These are phyloP conservation scores for Euphydryas editha DNA, from an alignment of 2,888 invertebrate genomes.

Conservation along the genomic window DNA sequence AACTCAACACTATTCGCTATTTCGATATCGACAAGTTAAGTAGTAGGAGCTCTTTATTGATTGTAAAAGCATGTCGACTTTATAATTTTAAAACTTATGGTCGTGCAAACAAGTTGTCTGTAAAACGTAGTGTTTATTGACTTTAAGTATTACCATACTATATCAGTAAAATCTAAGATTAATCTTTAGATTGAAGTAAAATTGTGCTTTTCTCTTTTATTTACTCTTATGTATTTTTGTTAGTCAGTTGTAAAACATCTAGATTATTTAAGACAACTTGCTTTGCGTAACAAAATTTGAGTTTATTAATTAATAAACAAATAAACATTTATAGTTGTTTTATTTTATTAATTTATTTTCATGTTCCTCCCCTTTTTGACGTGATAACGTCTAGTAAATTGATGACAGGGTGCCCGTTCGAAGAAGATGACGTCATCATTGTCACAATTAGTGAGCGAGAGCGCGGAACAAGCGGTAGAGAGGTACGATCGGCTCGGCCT, in stretches of 20 bases:
- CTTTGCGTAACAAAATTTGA: not conserved
- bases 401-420: no score
- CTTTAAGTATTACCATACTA: not conserved
- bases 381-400: no score
- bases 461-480: no score
- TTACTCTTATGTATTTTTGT: not conserved
- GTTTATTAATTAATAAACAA: conserved; percentile 12
- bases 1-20: conserved; percentile 9
- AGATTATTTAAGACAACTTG: not conserved
- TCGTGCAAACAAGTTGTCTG: conserved; percentile 14
- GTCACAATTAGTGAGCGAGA: no score
- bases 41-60: not conserved
- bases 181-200: not conserved
- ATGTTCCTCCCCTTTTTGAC: no score
- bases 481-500: no score
- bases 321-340: conserved; percentile 4
- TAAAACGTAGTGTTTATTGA: not conserved
- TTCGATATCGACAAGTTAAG: conserved; percentile 18
- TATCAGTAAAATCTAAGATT: not conserved
- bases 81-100: conserved; percentile 7
- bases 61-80: conserved; percentile 16
- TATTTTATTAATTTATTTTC: not conserved
- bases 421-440: no score
- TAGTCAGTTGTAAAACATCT: conserved; percentile 8
- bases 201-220: not conserved